Conservation (phyloP, 2,888 invertebrate species). For the Acronicta aceris region DNA sequence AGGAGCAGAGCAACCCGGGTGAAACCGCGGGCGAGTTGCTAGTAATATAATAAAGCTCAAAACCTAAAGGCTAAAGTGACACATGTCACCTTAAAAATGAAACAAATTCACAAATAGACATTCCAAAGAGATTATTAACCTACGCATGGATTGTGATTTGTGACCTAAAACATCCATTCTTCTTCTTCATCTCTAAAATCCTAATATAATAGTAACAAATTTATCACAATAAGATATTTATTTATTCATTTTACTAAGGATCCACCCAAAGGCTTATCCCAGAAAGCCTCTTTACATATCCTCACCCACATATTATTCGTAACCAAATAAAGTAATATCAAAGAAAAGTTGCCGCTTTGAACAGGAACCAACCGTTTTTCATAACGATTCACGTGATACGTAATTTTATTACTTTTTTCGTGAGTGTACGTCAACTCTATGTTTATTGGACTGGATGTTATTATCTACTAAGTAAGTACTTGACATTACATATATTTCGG, state of each 20-base stretch:
- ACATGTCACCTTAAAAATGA: neutral
- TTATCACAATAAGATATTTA: conserved; percentile 50
- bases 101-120: too few species aligned
- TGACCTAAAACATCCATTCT: too few species aligned
- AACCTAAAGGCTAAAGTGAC: neutral
- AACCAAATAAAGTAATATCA: conserved; percentile 78
- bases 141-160: too few species aligned
- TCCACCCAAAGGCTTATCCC: conserved; percentile 59
- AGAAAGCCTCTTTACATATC: conserved; percentile 69
- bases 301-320: conserved; percentile 64
- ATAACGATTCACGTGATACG: conserved; percentile 66
- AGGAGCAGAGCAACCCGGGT: too few species aligned
- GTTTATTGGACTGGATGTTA: conserved; percentile 65
- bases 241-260: conserved; percentile 63
- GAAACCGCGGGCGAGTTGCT: too few species aligned
- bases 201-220: conserved; percentile 38
- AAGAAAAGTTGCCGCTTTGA: conserved; percentile 71
- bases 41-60: too few species aligned
- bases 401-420: conserved; percentile 73
- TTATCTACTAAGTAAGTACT: conserved; percentile 57
- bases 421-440: conserved; percentile 53
- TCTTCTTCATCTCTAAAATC: too few species aligned
- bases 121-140: too few species aligned
- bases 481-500: conserved; percentile 42
- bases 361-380: conserved; percentile 61